Evolutionary conservation across 1,140 invertebrate genomes (phyloP), one percentile per base, ranked within the genome.

Genomic region (Neodiprion pinetum): DNA sequence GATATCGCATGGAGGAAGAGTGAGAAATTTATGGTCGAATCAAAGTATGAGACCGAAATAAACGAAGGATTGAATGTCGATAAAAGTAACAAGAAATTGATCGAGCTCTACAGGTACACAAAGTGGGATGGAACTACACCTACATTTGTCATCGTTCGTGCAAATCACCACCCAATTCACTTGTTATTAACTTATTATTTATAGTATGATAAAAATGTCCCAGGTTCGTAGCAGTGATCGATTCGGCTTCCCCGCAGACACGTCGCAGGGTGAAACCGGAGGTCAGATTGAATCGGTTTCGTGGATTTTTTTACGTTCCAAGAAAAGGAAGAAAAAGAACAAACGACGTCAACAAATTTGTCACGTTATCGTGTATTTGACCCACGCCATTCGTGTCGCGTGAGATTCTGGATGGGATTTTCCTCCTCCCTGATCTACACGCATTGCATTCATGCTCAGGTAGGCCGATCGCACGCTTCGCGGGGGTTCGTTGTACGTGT

Each of bases 241-340:
- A 28, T 69, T 47, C 21, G 74, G 73, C 49, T 49, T 61, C 23
- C 74, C 28, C 67, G 69, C 75, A 77, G 75, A 76, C 80, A 80
- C 74, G 75, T 70, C 21, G 69, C 28, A 72, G 28, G 40, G 73
- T 74, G 67, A 72, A 74, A 65, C 40, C 67, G n/a, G 9, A 61
- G 28, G 28, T 17, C 11, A 12, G n/a, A 61, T 14, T 72, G 72
- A 80, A 82, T 82, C 80, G 74, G 80, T 77, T 80, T 69, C 69
- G 75, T 76, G 67, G 72, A 69, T 76, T 71, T 73, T 73, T 76
- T 71, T 74, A 61, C 14, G 12, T 67, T 17, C n/a, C 53, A 73
- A 67, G 40, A 66, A 73, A 67, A 67, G 28, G 72, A 48, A 67
- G 72, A 12, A 73, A 73, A 73, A 73, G 53, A 48, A 73, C 11